Evolutionary conservation across 2,797 vertebrate species (phyloP).

Genomic region (Tiaroga cobitis): DNA sequence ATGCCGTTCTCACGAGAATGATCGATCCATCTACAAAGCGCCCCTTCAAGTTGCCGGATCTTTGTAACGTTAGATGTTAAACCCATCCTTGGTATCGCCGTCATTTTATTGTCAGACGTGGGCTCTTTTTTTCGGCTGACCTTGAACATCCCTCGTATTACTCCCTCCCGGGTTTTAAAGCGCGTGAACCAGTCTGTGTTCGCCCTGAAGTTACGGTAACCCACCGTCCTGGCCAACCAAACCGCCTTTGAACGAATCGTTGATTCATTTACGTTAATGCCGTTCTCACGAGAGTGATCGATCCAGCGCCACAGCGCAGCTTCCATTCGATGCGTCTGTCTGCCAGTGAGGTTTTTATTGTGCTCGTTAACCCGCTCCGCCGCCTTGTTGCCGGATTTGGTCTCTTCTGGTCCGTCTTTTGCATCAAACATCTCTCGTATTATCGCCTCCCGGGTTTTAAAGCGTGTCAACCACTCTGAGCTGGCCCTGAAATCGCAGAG

Average conservation of each 20-base stretch:
- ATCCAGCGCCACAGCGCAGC: slow-evolving; percentile 53
- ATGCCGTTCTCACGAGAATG: not conserved
- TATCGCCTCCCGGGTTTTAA: slow-evolving; percentile 29
- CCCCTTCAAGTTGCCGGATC: slow-evolving; percentile 28
- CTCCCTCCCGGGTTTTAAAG: slow-evolving; percentile 42
- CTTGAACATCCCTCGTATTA: slow-evolving; percentile 37
- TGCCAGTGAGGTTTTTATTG: not conserved
- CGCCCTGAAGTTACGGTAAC: slow-evolving; percentile 36
- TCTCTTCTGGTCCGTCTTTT: not conserved
- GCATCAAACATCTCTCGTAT: slow-evolving; percentile 34
- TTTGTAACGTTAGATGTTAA: not conserved
- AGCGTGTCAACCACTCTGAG: slow-evolving; percentile 35
- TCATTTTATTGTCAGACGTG: not conserved
- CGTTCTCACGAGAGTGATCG: not conserved
- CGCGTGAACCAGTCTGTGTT: slow-evolving; percentile 42
- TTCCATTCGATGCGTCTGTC: slow-evolving; percentile 37
- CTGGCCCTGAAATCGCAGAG: slow-evolving; percentile 29
- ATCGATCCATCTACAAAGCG: slow-evolving; percentile 49
- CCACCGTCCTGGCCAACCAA: slow-evolving; percentile 33
- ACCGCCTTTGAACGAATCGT: slow-evolving; percentile 34
- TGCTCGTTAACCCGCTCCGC: not conserved
- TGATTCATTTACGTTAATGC: not conserved
- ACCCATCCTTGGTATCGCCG: no score
- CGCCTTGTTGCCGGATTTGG: not conserved
- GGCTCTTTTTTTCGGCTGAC: not conserved